Base-by-base conservation (phyloP, 1,140 invertebrate genomes). In the Agrilus planipennis region DNA sequence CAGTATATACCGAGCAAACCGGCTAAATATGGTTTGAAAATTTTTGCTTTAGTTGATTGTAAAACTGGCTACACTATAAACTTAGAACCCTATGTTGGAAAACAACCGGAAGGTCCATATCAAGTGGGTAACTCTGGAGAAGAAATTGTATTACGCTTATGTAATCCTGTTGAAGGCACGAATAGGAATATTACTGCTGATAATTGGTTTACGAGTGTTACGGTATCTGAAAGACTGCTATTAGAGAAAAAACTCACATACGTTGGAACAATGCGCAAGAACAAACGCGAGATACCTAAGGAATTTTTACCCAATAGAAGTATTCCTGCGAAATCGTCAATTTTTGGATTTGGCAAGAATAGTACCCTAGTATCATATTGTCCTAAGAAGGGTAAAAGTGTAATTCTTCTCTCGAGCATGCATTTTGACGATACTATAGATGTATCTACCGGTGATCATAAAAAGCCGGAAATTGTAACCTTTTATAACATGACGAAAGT, bases 1-100 rank as follows among this genome's bases (percentile, higher is more conserved):
- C 60, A 62, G 35, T 65, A 63, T 40, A 61, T 68, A n/a, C 35
- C 19, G 6, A 23, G 18, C 11, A 37, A 37, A 25, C 35, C 32
- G 11, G 32, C 32, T 18, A 34, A 34, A 15, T 34, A 34, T 19
- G 32, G 7, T 15, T 6, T 34, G 15, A 34, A 9, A 19, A 12
- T 18, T 10, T 34, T 34, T n/a, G n/a, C n/a, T n/a, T n/a, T n/a
- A n/a, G n/a, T n/a, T n/a, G n/a, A n/a, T n/a, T n/a, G n/a, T n/a
- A n/a, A n/a, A n/a, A n/a, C n/a, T n/a, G n/a, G n/a, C n/a, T n/a
- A n/a, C n/a, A n/a, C n/a, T n/a, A n/a, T n/a, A n/a, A n/a, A n/a
- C n/a, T n/a, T n/a, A n/a, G n/a, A n/a, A n/a, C n/a, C n/a, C n/a
- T n/a, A n/a, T n/a, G n/a, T n/a, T n/a, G n/a, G n/a, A n/a, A n/a